Percentiles rank a stretch among this genome's conserved stretches.
phyloP scores from a whole-genome alignment of 2,113 vertebrate species.

The Leiothrix lutea region DNA sequence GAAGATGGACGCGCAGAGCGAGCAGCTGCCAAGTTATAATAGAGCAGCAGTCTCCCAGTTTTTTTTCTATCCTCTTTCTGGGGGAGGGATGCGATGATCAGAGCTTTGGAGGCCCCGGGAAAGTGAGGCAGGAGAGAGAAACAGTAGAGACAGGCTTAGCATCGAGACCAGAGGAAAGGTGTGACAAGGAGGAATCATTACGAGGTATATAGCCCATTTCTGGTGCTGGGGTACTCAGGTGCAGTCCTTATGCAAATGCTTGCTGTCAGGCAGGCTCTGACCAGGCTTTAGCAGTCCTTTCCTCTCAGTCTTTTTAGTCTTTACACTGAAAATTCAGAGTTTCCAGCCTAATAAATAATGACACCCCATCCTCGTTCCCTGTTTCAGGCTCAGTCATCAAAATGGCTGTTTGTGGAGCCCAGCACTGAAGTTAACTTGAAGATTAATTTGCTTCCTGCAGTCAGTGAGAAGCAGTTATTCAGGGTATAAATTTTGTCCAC shows the following conservation, averaged over 20 bases:
- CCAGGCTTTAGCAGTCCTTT: not conserved
- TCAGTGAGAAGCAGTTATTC: not conserved
- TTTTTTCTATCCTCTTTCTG: slow-evolving; percentile 17
- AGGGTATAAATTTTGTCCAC: not conserved
- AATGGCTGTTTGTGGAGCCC: not conserved
- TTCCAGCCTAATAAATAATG: not conserved
- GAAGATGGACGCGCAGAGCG: not conserved
- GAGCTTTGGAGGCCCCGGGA: not conserved
- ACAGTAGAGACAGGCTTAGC: not conserved
- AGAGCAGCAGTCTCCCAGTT: not conserved
- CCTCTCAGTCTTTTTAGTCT: not conserved
- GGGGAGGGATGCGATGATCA: not conserved
- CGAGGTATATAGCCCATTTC: not conserved
- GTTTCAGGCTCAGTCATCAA: not conserved
- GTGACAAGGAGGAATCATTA: not conserved
- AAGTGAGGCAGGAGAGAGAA: not conserved
- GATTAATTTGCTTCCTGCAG: not conserved
- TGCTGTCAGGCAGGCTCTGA: not conserved
- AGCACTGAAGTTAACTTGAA: not conserved
- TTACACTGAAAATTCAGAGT: not conserved
- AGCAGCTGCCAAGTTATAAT: slow-evolving; percentile 25
- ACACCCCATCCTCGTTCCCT: accelerated
- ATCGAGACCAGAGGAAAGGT: not conserved
- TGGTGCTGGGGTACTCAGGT: not conserved
- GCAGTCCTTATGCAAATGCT: not conserved